phyloP scores from a whole-genome alignment of 2,113 vertebrate genomes.

The Neopipo cinnamomea region DNA sequence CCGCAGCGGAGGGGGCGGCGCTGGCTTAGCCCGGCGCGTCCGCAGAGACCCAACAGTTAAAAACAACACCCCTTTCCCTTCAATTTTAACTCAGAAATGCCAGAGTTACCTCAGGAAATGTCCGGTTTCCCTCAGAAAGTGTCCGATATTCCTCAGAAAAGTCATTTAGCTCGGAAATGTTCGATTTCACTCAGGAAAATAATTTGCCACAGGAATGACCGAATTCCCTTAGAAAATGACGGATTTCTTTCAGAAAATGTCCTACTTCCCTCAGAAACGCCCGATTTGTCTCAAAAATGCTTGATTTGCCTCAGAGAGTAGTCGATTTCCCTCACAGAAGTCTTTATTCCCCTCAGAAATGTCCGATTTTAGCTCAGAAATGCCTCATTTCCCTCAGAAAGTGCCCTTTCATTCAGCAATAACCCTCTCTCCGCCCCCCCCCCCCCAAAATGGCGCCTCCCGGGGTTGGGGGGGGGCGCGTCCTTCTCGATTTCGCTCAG shows the following conservation, averaged over 20 bases:
- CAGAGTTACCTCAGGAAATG: background rate
- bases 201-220: no score
- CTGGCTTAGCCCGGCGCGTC: accelerated
- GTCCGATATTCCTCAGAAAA: background rate
- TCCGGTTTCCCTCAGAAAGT: no score
- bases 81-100: background rate
- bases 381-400: background rate
- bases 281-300: background rate
- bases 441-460: background rate
- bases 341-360: background rate
- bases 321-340: background rate
- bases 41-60: accelerated
- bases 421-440: no score
- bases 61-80: background rate
- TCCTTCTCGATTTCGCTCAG: background rate
- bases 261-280: background rate
- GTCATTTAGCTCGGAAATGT: background rate
- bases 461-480: accelerated
- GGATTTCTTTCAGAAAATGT: background rate
- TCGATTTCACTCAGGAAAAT: background rate
- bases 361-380: background rate
- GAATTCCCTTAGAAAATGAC: no score
- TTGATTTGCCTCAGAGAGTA: background rate
- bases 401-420: background rate
- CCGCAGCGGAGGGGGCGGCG: background rate